phyloP scores from a whole-genome alignment of 2,113 vertebrate species.

The Trichechus manatus region DNA sequence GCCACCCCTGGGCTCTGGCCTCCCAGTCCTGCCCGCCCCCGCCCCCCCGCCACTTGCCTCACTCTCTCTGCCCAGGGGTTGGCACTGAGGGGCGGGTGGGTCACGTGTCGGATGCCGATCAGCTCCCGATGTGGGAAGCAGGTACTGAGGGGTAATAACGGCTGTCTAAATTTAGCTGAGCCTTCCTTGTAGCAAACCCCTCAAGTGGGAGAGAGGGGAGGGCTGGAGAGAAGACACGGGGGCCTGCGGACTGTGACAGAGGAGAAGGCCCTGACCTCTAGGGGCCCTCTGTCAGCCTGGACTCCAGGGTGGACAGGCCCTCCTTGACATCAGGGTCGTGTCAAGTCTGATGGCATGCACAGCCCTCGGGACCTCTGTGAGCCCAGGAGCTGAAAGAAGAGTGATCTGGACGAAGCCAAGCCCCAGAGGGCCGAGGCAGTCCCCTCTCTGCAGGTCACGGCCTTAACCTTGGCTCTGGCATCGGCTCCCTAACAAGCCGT shows the following conservation, averaged over 20 bases:
- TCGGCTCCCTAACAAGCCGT: neutral
- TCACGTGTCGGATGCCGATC: neutral
- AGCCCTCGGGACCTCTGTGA: neutral
- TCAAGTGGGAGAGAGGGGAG: neutral
- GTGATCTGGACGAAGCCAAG: neutral
- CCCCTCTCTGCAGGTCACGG: neutral
- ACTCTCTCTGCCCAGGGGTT: neutral
- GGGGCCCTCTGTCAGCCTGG: neutral
- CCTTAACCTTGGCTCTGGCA: neutral
- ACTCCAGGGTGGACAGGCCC: neutral
- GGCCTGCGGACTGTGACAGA: neutral
- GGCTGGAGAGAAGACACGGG: neutral
- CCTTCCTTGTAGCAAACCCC: constrained; percentile 8
- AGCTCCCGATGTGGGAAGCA: constrained; percentile 66
- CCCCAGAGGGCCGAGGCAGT: neutral
- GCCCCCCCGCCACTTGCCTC: neutral
- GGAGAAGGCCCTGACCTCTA: neutral
- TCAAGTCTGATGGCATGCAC: accelerated
- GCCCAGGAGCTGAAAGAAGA: neutral
- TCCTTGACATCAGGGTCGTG: neutral
- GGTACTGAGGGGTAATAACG: constrained; percentile 51
- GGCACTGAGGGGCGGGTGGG: neutral
- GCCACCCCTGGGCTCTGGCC: neutral
- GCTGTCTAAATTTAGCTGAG: constrained; percentile 66
- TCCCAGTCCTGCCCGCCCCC: neutral